A percentile compares a stretch with the other conserved stretches of the same genome.
These are phyloP conservation scores for Coendou prehensilis DNA, from an alignment of 2,797 vertebrate genomes.

Conservation along the genomic window DNA sequence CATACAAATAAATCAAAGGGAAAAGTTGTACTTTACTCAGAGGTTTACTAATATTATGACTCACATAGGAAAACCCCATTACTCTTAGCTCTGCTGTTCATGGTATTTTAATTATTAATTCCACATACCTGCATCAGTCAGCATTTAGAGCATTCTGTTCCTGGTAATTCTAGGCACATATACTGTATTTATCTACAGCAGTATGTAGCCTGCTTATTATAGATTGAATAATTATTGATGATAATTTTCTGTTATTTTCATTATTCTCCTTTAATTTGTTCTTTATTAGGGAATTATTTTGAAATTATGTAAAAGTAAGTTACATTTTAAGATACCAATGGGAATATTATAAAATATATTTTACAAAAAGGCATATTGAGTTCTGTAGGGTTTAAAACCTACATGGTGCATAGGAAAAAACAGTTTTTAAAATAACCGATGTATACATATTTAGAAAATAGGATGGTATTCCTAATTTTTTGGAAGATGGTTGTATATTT, in stretches of 20 bases:
- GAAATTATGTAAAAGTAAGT: conserved; percentile 12
- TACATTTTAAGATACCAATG: not conserved
- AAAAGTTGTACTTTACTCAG: not conserved
- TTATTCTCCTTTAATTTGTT: not conserved
- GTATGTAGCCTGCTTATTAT: not conserved
- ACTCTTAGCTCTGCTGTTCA: not conserved
- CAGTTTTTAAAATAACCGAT: not conserved
- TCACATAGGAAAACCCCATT: conserved; percentile 1
- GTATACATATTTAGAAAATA: not conserved
- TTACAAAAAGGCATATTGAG: not conserved
- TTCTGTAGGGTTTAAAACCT: not conserved
- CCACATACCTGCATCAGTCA: not conserved
- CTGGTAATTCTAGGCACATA: not conserved
- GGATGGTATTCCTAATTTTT: not conserved
- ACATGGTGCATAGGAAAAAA: not conserved
- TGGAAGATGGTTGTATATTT: not conserved
- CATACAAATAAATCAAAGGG: conserved; percentile 26
- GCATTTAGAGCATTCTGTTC: not conserved
- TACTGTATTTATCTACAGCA: not conserved
- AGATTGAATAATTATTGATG: not conserved
- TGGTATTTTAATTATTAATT: conserved; percentile 3
- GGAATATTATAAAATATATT: not conserved
- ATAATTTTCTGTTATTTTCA: not conserved
- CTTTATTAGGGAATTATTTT: not conserved
- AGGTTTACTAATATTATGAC: conserved; percentile 14